A percentile compares a stretch with the other conserved stretches of the same genome.
Evolutionary conservation across 37 sponge, comb jelly and placozoan species (phyloP).

Genomic region (Spongilla lacustris): DNA sequence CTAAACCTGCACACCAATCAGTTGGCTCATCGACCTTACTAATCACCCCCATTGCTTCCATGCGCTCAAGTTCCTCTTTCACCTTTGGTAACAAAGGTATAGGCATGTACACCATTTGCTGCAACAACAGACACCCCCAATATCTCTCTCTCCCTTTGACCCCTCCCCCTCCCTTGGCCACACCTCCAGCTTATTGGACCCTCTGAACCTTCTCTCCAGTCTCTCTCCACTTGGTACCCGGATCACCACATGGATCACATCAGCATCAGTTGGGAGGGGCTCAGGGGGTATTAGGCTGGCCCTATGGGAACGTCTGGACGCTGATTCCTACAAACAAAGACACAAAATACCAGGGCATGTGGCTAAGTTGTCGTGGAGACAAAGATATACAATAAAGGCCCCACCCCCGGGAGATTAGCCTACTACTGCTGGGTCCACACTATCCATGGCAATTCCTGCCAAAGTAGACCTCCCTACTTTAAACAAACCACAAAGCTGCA

Average conservation of each 20-base stretch:
- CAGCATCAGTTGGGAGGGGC: constrained; percentile 29
- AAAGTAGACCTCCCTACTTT: too few relatives aligned
- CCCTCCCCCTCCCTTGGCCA: too few relatives aligned
- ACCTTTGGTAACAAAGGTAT: constrained; percentile 12
- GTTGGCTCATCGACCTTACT: constrained; percentile 26
- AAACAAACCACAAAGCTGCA: too few relatives aligned
- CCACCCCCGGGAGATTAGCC: too few relatives aligned
- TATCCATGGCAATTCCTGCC: too few relatives aligned
- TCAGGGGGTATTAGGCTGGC: constrained; percentile 59
- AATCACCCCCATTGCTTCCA: constrained; percentile 21
- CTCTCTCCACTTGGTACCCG: constrained; percentile 42
- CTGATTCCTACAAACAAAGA: constrained; percentile 45
- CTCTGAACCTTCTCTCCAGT: constrained; percentile 64
- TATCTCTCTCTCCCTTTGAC: too few relatives aligned
- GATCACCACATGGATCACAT: constrained; percentile 29
- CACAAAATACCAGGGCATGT: not conserved
- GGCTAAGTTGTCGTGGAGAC: too few relatives aligned
- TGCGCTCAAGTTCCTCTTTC: constrained; percentile 14
- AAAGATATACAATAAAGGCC: too few relatives aligned
- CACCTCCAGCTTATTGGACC: constrained; percentile 61
- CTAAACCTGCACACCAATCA: constrained; percentile 40
- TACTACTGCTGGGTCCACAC: too few relatives aligned
- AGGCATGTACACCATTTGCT: not conserved
- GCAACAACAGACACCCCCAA: too few relatives aligned
- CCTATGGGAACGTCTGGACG: constrained; percentile 20